phyloP scores from a whole-genome alignment of 2,888 invertebrate genomes.

The Kuschelorhynchus macadamiae region DNA sequence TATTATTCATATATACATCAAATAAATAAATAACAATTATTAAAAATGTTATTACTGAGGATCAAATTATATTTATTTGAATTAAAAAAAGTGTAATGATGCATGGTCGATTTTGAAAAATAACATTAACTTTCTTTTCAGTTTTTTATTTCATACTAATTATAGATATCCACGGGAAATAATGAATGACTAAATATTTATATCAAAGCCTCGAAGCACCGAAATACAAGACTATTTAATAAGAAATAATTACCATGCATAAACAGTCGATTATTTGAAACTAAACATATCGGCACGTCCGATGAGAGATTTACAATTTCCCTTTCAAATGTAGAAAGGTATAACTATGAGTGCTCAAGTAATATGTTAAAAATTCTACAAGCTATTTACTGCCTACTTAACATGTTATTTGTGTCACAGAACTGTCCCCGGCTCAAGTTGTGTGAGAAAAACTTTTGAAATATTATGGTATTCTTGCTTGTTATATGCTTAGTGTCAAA shows the following conservation, averaged over 20 bases:
- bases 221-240: not conserved
- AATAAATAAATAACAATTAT: too few relatives aligned
- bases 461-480: constrained; percentile 31
- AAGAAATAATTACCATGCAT: not conserved
- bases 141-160: too few relatives aligned
- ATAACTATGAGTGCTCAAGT: not conserved
- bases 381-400: constrained; percentile 24
- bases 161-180: too few relatives aligned
- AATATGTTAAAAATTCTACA: constrained; percentile 25
- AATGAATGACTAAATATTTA: too few relatives aligned
- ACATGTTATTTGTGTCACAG: constrained; percentile 30
- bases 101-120: too few relatives aligned
- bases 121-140: too few relatives aligned
- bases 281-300: constrained; percentile 19
- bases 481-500: constrained; percentile 36
- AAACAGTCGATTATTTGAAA: not conserved
- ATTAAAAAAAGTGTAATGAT: too few relatives aligned
- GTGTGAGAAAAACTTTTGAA: constrained; percentile 38
- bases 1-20: too few relatives aligned
- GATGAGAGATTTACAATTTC: constrained; percentile 24
- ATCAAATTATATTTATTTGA: too few relatives aligned
- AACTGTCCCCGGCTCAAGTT: constrained; percentile 5
- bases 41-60: too few relatives aligned
- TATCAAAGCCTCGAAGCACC: not conserved
- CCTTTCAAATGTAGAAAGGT: constrained; percentile 7